Percentiles rank a stretch among this genome's conserved stretches.
phyloP scores from a whole-genome alignment of 2,888 invertebrate species.

The Heliconius sara region DNA sequence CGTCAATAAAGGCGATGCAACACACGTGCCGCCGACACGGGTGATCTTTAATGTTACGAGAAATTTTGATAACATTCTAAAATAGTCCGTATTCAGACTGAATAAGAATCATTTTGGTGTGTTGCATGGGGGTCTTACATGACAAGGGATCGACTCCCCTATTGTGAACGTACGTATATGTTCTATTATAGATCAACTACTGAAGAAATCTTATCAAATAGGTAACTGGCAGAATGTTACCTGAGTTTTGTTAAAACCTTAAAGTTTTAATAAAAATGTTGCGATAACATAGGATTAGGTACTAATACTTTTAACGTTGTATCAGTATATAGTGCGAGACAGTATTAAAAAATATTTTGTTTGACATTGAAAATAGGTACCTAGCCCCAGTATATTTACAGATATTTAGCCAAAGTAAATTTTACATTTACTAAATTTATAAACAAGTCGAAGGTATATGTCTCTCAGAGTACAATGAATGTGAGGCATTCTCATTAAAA shows the following conservation, averaged over 20 bases:
- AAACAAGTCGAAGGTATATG: neutral
- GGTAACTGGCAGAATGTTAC: neutral
- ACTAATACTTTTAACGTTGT: no score
- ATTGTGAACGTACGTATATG: conserved; percentile 76
- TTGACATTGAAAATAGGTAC: neutral
- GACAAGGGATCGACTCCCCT: conserved; percentile 73
- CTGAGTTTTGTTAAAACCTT: no score
- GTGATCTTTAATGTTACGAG: conserved; percentile 64
- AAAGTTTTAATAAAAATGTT: no score
- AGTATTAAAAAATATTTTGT: neutral
- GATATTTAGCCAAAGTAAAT: neutral
- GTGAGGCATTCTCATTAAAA: conserved; percentile 21
- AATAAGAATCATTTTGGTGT: conserved; percentile 54
- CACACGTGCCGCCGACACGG: conserved; percentile 78
- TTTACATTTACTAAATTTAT: neutral
- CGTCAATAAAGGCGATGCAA: conserved; percentile 79
- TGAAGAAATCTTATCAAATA: conserved; percentile 25
- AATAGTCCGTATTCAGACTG: neutral
- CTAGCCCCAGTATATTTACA: neutral
- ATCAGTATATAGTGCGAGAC: neutral
- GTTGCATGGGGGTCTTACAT: conserved; percentile 59
- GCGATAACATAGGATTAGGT: no score
- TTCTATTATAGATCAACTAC: conserved; percentile 64
- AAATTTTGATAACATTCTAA: conserved; percentile 46
- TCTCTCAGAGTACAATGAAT: conserved; percentile 25